These are phyloP conservation scores for Sander vitreus DNA, from an alignment of 2,113 vertebrate genomes.

Conservation along the genomic window DNA sequence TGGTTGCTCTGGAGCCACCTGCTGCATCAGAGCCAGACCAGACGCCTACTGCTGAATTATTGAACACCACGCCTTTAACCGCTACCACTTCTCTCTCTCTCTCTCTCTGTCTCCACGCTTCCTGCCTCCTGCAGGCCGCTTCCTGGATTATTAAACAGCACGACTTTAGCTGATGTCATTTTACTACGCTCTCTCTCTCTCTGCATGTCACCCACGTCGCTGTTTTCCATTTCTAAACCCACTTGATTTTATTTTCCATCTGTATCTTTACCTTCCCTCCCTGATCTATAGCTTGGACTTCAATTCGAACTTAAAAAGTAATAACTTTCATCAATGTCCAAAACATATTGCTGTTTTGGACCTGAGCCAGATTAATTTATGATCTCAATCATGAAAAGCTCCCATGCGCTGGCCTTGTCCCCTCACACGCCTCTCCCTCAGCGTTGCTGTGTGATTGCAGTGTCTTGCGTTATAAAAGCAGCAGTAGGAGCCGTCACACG, in stretches of 20 bases:
- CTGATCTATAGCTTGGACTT: not conserved
- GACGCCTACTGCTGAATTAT: conserved; percentile 58
- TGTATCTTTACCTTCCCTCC: not conserved
- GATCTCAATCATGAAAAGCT: not conserved
- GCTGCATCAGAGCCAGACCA: conserved; percentile 59
- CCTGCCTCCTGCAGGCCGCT: conserved; percentile 17
- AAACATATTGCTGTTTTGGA: not conserved
- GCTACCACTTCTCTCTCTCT: conserved; percentile 23
- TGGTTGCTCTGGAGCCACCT: conserved; percentile 52
- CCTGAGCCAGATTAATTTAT: not conserved
- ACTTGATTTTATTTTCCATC: not conserved
- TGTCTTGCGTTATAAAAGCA: conserved; percentile 52
- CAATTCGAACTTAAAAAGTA: no score
- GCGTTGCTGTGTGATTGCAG: conserved; percentile 40
- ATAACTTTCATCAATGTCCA: not conserved
- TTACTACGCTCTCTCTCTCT: not conserved
- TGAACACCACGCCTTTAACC: conserved; percentile 48
- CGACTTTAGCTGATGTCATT: conserved; percentile 35
- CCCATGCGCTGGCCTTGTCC: not conserved
- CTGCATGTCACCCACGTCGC: not conserved
- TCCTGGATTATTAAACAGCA: conserved; percentile 43
- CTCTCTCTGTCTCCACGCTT: not conserved
- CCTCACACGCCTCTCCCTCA: not conserved
- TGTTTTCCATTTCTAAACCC: not conserved
- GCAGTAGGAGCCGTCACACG: not conserved